Percentiles rank a stretch among this genome's conserved stretches.
These are phyloP conservation scores for Cecropterus lyciades DNA, from an alignment of 1,140 invertebrate genomes.

Conservation along the genomic window DNA sequence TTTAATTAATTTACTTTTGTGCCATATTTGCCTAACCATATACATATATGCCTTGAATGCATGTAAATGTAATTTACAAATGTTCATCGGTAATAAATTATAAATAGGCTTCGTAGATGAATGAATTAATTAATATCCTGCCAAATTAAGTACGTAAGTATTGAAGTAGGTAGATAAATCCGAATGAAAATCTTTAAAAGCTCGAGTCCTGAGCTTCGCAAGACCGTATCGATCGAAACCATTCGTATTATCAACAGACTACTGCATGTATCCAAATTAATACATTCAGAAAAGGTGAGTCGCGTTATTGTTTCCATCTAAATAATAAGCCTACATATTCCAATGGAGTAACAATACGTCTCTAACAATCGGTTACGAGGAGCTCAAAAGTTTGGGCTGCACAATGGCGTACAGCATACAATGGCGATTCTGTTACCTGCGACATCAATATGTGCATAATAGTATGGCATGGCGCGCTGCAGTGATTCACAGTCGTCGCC, in stretches of 20 bases:
- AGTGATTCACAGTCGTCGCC: slow-evolving; percentile 58
- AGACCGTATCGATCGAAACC: not conserved
- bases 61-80: no score
- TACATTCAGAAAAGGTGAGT: slow-evolving; percentile 32
- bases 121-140: no score
- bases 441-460: slow-evolving; percentile 82
- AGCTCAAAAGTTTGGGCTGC: slow-evolving; percentile 75
- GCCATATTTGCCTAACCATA: no score
- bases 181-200: not conserved
- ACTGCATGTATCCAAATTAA: not conserved
- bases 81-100: no score
- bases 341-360: slow-evolving; percentile 65
- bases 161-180: not conserved
- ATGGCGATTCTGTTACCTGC: slow-evolving; percentile 80
- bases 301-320: slow-evolving; percentile 68
- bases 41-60: no score
- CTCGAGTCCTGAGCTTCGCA: not conserved
- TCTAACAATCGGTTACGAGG: slow-evolving; percentile 75
- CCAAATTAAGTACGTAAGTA: no score
- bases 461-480: slow-evolving; percentile 52
- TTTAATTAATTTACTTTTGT: no score
- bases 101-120: no score
- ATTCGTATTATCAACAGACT: not conserved
- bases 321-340: slow-evolving; percentile 71
- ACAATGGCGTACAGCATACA: slow-evolving; percentile 81